Evolutionary conservation across 2,113 vertebrate genomes (phyloP), one percentile per base, ranked within the genome.

Genomic region (Plotosus lineatus): DNA sequence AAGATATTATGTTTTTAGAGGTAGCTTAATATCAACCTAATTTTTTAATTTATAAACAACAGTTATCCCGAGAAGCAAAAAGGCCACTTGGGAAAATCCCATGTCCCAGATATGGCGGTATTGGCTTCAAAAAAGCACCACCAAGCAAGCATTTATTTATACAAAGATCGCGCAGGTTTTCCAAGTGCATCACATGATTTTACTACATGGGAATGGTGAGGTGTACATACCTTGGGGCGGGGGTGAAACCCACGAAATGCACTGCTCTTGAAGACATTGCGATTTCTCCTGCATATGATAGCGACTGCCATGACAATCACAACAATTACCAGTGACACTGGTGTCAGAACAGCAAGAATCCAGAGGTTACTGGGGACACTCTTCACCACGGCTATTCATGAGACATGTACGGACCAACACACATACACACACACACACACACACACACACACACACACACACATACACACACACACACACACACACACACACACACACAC

Each of bases 261-360:
- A 31, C 96, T 96, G 0, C 93, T 92, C 86, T 98, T 99, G 89
- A 99, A 98, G 88, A 98, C 95, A 0, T 94, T 95, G 87, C 96
- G 95, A 94, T 99, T 99, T 90, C 96, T 96, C 88, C 96, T 93
- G 87, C 97, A 99, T 48, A 99, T 89, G 77, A 99, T 96, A 0
- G 96, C 96, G 0, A 96, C 94, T 86, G 98, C 97, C 92, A 99
- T 98, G 87, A 95, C 93, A 81, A 98, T 95, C 84, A 98, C 95
- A 78, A 98, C 94, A 0, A 96, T 92, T 86, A 98, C 91, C 85
- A 99, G 91, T 0, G 95, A 95, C 0, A 99, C 96, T 40, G 97
- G 97, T 0, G 96, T 97, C 86, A 99, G 90, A 63, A 99, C 95
- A 0, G 98, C 97, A 31, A 99, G 95, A 91, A 98, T 96, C 98